phyloP scores from a whole-genome alignment of 1,140 invertebrate species.

The Pseudobourletiella spinata region DNA sequence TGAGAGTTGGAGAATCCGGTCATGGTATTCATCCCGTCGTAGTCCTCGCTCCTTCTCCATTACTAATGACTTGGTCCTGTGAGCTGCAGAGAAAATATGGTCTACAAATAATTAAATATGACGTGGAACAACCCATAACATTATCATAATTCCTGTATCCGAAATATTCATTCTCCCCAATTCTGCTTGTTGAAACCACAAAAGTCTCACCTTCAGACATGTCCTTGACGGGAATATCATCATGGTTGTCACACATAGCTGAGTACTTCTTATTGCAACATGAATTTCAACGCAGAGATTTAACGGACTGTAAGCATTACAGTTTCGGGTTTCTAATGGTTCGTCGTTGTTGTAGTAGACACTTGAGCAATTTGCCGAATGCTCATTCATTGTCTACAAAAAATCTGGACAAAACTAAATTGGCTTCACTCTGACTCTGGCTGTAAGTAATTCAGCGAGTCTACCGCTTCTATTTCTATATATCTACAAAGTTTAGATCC shows the following conservation, averaged over 20 bases:
- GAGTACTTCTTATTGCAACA: too few species aligned
- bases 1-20: not conserved
- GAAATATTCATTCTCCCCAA: not conserved
- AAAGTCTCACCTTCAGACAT: constrained; percentile 1
- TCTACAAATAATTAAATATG: not conserved
- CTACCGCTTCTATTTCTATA: too few species aligned
- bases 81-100: not conserved
- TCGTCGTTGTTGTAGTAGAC: too few species aligned
- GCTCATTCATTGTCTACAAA: too few species aligned
- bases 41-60: constrained; percentile 2
- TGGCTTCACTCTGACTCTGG: too few species aligned
- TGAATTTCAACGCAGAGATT: too few species aligned
- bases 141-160: not conserved
- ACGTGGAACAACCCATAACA: not conserved
- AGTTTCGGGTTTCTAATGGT: too few species aligned
- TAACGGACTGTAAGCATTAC: too few species aligned
- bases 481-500: too few species aligned
- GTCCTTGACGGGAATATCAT: constrained; percentile 10
- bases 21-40: not conserved
- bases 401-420: too few species aligned
- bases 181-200: not conserved
- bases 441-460: too few species aligned
- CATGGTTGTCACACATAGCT: not conserved
- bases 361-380: too few species aligned
- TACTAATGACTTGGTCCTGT: constrained; percentile 3